Percentiles rank a stretch among this genome's conserved stretches.
These are phyloP conservation scores for Anarsia innoxiella DNA, from an alignment of 2,888 invertebrate genomes.

Conservation along the genomic window DNA sequence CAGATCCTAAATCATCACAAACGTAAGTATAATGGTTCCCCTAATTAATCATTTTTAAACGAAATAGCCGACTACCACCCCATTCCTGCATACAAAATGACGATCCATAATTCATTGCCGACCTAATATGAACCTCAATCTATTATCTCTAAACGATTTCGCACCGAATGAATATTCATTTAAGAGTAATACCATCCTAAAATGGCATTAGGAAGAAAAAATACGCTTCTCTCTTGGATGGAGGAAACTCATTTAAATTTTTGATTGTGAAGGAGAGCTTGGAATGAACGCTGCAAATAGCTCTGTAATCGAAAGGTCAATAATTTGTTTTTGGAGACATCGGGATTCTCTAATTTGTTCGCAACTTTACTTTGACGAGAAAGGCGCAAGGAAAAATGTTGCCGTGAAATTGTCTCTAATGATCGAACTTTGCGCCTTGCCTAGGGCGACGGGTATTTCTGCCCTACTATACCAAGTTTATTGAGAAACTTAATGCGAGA, in stretches of 20 bases:
- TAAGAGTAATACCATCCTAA: conserved; percentile 63
- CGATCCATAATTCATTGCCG: conserved; percentile 57
- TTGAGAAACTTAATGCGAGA: no score
- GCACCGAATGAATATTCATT: conserved; percentile 72
- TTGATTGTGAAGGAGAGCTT: conserved; percentile 59
- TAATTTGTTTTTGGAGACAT: conserved; percentile 38
- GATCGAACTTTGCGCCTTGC: background rate
- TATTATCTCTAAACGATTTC: conserved; percentile 72
- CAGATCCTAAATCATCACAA: conserved; percentile 5
- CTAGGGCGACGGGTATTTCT: background rate
- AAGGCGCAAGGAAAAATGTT: background rate
- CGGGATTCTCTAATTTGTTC: conserved; percentile 27
- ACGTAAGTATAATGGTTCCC: conserved; percentile 22
- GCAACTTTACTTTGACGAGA: conserved; percentile 10
- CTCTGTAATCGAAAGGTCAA: conserved; percentile 46
- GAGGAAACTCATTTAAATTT: conserved; percentile 68
- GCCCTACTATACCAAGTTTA: no score
- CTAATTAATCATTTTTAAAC: conserved; percentile 39
- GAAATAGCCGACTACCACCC: conserved; percentile 29
- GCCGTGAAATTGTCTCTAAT: background rate
- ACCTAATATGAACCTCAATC: conserved; percentile 66
- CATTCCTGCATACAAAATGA: conserved; percentile 50
- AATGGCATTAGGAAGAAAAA: conserved; percentile 60
- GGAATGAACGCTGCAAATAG: conserved; percentile 37
- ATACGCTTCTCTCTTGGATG: conserved; percentile 46